A percentile compares a stretch with the other conserved stretches of the same genome.
Evolutionary conservation across 2,113 vertebrate genomes (phyloP).

Genomic region (Hippopotamus amphibius): DNA sequence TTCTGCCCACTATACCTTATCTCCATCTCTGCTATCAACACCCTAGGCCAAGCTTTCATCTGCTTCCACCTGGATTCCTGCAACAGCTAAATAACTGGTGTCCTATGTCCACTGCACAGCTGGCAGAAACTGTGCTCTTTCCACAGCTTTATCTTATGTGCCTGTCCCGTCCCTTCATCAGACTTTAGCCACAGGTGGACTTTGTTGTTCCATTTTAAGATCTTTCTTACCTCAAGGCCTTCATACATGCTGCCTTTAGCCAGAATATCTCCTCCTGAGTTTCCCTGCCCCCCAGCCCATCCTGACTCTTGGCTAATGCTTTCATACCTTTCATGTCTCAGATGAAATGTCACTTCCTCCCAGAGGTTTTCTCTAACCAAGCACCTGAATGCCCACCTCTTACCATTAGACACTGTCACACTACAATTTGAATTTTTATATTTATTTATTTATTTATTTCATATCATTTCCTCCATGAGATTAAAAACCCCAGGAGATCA

Average conservation of each 20-base stretch:
- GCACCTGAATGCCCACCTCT: not conserved
- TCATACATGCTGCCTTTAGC: not conserved
- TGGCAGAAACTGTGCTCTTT: not conserved
- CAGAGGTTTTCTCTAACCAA: not conserved
- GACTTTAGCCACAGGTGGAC: too few species aligned
- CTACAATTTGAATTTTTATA: not conserved
- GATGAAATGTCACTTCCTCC: not conserved
- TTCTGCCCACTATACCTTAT: not conserved
- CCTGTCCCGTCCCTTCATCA: not conserved
- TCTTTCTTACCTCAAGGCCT: not conserved
- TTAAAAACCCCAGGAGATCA: not conserved
- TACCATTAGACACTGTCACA: not conserved
- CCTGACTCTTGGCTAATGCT: not conserved
- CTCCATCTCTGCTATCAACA: not conserved
- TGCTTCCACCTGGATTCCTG: not conserved
- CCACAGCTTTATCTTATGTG: not conserved
- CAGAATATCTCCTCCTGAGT: not conserved
- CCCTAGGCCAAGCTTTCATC: not conserved
- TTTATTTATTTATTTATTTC: not conserved
- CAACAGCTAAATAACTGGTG: not conserved
- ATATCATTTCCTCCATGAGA: not conserved
- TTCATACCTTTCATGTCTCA: not conserved
- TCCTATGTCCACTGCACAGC: not conserved
- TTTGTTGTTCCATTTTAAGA: not conserved
- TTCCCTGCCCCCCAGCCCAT: fast-evolving